These are phyloP conservation scores for Nomia melanderi DNA, from an alignment of 1,140 invertebrate species.

Conservation along the genomic window DNA sequence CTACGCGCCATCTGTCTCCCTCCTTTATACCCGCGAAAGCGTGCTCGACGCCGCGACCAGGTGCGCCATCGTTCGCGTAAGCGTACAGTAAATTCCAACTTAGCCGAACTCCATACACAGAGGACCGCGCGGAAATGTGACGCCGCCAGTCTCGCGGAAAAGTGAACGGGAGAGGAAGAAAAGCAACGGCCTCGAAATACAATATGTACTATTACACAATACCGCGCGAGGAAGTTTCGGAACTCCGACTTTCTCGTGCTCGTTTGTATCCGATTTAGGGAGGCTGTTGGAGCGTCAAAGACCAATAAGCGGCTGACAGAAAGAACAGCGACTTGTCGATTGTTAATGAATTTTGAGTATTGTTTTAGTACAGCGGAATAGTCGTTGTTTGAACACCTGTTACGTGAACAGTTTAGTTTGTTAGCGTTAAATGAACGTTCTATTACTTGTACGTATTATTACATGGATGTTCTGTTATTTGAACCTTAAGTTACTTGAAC, in stretches of 20 bases:
- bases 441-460: too few species aligned
- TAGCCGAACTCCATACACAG: slow-evolving; percentile 52
- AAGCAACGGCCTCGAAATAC: slow-evolving; percentile 9
- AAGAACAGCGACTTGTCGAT: too few species aligned
- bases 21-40: slow-evolving; percentile 25
- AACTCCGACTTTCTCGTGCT: not conserved
- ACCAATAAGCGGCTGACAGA: slow-evolving; percentile 13
- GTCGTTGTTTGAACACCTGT: too few species aligned
- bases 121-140: slow-evolving; percentile 12
- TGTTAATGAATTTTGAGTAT: too few species aligned
- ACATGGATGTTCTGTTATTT: too few species aligned
- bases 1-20: slow-evolving; percentile 27
- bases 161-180: not conserved
- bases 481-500: too few species aligned
- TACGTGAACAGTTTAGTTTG: too few species aligned
- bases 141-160: slow-evolving; percentile 18
- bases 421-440: too few species aligned
- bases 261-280: slow-evolving; percentile 9
- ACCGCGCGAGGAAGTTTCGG: not conserved
- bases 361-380: too few species aligned
- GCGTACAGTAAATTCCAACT: slow-evolving; percentile 66
- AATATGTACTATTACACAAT: slow-evolving; percentile 6
- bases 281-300: not conserved
- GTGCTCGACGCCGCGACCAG: slow-evolving; percentile 57
- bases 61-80: slow-evolving; percentile 60